Base-by-base conservation (phyloP, 2,113 vertebrate genomes). In the Camelus bactrianus region DNA sequence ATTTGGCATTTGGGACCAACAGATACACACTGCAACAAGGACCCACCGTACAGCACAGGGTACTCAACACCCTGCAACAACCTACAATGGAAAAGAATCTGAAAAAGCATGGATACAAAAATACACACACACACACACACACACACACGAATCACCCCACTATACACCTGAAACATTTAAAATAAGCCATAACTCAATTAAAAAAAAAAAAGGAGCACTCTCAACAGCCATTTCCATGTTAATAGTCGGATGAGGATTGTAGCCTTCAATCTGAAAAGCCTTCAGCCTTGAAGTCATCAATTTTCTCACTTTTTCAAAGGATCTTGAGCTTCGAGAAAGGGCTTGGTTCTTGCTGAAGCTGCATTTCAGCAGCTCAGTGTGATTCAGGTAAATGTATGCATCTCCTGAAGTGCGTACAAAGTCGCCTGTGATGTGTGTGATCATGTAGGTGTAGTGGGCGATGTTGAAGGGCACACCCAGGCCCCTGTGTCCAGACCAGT, bases 151-250 rank as follows among this genome's bases (percentile, higher is more conserved):
- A 64, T 64, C 26, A 64, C 58, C 62, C 28, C 30, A 28, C 62
- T 30, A 26, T 14, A 30, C 28, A 30, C 62, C 62, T 64, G 24
- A 64, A 64, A 64, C 62, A 30, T 28, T 64, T 4, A 26, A 64
- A 64, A 30, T 28, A 26, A 64, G 30, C 60, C 28, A 64, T 64
- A 64, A 4, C 60, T 64, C 28, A 64, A 64, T 64, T 4, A 30
- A 64, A 64, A 30, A 30, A 56, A 16, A 64, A 64, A 64, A 28
- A 64, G 60, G 38, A 42, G 4, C 28, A 38, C 14, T 91, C 98
- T 98, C 99, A 93, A 99, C 98, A 62, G 99, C 99, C 99, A 99
- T 99, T 96, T 99, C 99, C 99, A 99, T 99, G 98, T 99, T 99
- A 98, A 99, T 99, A 73, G 98, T 13, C 15, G 99, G 99, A 80